Evolutionary conservation across 2,797 vertebrate genomes (phyloP), one percentile per base, ranked within the genome.

Genomic region (Sparus aurata): DNA sequence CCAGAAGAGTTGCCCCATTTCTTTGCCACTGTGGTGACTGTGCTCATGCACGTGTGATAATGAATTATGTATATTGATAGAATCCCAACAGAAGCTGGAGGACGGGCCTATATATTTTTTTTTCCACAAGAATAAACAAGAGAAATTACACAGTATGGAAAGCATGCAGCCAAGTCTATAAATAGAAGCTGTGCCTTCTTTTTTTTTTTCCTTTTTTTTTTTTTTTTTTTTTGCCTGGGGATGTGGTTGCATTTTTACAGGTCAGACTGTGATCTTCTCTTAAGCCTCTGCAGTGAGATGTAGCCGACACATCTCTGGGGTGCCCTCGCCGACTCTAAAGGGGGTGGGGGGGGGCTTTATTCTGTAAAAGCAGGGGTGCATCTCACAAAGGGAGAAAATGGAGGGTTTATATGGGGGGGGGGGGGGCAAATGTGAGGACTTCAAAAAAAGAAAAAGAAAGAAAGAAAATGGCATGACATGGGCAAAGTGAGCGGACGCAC

Each of bases 111-210:
- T 34, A 7, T 34, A 7, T 34, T 7, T 75, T 34, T 77, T 77
- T 63, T 89, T 92, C 79, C 80, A 72, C 64, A 69, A 93, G 92
- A 95, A 93, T 94, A 93, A 94, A 95, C 93, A 94, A 94, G 86
- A 84, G 88, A 90, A 93, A 94, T 93, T 91, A 90, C 90, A 90
- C 92, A 88, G 84, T 80, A 79, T 73, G 73, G 87, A 91, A 34
- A 92, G 87, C 82, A 27, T 91, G 84, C 74, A 87, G 81, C 27
- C 57, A 18, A 34, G 41, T 71, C 93, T 95, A 95, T 93, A 93
- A 95, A 95, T 96, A 95, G 94, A 78, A 89, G 84, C 71, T 18
- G 46, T 73, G 85, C 81, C 84, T 91, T n/a, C n/a, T n/a, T n/a
- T n/a, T n/a, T 34, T 45, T 46, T 57, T 57, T 57, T 10, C 74